A percentile compares a stretch with the other conserved stretches of the same genome.
Evolutionary conservation across 2,113 vertebrate species (phyloP).

Genomic region (Origma solitaria): DNA sequence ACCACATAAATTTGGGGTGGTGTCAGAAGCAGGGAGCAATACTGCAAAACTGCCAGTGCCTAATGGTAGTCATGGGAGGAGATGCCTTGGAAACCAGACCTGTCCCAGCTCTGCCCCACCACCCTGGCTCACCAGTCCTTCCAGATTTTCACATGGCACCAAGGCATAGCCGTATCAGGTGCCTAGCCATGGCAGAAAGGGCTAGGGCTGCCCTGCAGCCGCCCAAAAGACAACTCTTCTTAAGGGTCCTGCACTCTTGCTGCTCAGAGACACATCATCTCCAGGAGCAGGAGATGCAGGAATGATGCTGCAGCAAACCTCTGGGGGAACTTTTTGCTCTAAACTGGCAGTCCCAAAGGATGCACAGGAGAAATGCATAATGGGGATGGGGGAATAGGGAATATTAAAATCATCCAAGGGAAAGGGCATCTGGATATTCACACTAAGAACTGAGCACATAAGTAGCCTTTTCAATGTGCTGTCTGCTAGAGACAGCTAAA

Average conservation of each 20-base stretch:
- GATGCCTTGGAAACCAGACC: neutral
- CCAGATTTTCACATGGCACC: neutral
- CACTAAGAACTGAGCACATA: neutral
- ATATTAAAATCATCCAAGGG: neutral
- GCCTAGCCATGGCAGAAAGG: neutral
- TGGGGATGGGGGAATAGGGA: neutral
- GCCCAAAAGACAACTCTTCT: neutral
- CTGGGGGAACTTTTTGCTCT: neutral
- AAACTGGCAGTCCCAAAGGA: neutral
- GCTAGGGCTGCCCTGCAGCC: neutral
- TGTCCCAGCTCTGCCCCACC: neutral
- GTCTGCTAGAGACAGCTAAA: neutral
- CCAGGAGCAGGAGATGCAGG: neutral
- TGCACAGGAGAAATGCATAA: neutral
- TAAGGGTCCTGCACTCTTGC: neutral
- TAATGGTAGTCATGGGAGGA: accelerated
- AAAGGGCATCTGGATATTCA: neutral
- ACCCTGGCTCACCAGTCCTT: neutral
- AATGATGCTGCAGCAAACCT: neutral
- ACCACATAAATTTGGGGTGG: accelerated
- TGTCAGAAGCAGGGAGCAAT: neutral
- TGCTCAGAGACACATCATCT: neutral
- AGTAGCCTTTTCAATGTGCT: neutral
- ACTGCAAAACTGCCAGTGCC: accelerated
- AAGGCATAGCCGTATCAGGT: accelerated